Evolutionary conservation across 2,888 invertebrate species (phyloP), one percentile per base, ranked within the genome.

Genomic region (Lasioglossum marginatum): DNA sequence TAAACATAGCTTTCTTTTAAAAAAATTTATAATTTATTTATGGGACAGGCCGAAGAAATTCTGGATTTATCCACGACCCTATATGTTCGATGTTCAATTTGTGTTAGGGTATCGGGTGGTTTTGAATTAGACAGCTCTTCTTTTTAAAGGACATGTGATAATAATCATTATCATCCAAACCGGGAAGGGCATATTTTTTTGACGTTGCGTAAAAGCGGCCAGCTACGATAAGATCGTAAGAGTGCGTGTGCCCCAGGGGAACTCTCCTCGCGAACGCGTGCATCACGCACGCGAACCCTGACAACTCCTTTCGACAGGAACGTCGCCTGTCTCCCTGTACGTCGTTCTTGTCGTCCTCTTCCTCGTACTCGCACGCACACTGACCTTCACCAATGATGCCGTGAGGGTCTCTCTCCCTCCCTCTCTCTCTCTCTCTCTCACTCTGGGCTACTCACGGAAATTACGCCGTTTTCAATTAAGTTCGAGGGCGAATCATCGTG

Each of bases 381-480:
- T 89, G 89, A 89, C 90, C 89, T 89, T 90, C 89, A 78, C 73
- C 87, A 89, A 89, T 79, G 84, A 89, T 79, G 84, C 73, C 71
- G 71, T 23, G 31, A 74, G 87, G 57, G 75, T 43, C 31, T 37
- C 40, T 40, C 23, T 34, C 37, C 12, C 71, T 37, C n/a, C n/a
- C 23, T 10, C 23, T 23, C 23, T 23, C 71, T 23, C 14, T 40
- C 23, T 19, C 34, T 23, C 63, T 31, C 19, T 10, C 8, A 31
- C 71, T 66, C 75, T 52, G 27, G 86, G 87, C 82, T 93, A 93
- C 93, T 94, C 93, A 90, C 89, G 90, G 88, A 92, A 93, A 94
- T 94, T 93, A 92, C 91, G 86, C 81, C 83, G 92, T 89, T 93
- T 93, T 92, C 93, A 94, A 93, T 94, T 93, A 94, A 90, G 88